These are phyloP conservation scores for Scomber scombrus DNA, from an alignment of 2,113 vertebrate species.

Conservation along the genomic window DNA sequence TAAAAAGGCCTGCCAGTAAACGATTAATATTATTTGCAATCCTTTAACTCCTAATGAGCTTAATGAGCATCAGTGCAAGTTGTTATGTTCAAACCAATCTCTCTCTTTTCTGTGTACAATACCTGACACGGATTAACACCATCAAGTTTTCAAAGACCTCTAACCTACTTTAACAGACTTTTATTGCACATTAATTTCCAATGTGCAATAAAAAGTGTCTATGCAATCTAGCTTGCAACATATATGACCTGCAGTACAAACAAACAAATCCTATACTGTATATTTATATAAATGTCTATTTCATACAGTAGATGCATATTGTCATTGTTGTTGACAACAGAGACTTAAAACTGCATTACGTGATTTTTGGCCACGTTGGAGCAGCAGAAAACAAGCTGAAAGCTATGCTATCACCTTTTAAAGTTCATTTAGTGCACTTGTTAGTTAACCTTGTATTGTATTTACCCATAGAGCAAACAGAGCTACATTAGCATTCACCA, in stretches of 20 bases:
- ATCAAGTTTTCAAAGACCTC: background rate
- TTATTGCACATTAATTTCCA: background rate
- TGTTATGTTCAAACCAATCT: background rate
- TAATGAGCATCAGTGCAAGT: background rate
- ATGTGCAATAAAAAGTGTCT: too few relatives aligned
- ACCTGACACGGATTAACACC: conserved; percentile 3
- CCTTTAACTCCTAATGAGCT: background rate
- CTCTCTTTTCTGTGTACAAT: background rate
- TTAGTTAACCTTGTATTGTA: too few relatives aligned
- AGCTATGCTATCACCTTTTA: too few relatives aligned
- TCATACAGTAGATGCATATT: too few relatives aligned
- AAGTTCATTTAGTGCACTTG: too few relatives aligned
- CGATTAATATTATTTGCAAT: background rate
- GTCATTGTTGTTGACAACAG: too few relatives aligned
- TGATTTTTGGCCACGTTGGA: too few relatives aligned
- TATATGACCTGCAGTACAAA: background rate
- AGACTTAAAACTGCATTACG: too few relatives aligned
- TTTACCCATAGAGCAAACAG: too few relatives aligned
- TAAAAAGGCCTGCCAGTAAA: background rate
- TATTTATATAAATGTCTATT: too few relatives aligned
- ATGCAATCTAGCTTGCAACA: background rate
- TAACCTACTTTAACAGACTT: background rate
- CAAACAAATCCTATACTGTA: background rate
- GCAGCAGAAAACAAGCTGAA: too few relatives aligned
- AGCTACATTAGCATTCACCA: too few relatives aligned